Evolutionary conservation across 1,140 invertebrate species (phyloP), one percentile per base, ranked within the genome.

Genomic region (Drosophila truncata): DNA sequence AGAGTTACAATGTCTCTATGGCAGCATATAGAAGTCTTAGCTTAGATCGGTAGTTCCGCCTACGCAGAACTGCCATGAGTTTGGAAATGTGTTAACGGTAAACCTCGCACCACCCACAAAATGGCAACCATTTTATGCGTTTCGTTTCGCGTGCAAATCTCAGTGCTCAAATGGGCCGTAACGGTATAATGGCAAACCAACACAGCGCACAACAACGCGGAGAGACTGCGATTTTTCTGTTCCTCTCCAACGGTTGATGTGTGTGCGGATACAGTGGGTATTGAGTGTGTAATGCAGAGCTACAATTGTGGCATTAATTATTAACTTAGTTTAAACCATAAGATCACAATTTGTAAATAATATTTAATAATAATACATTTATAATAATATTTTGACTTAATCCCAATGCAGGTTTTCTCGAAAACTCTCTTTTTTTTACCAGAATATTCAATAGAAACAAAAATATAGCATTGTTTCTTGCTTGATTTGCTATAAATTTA

Each of bases 141-240:
- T 90, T 69, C 78, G 75, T 80, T 90, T 90, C 82, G 78, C 74
- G 74, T 63, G 85, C 82, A 79, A 67, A 90, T 78, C 75, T 72
- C 79, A 58, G 77, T 71, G 74, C 67, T 63, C 71, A 90, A 90
- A 90, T 90, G 85, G 79, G 61, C 78, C 85, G 85, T 61, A 77
- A 59, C 85, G 81, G 52, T 59, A 81, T 81, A 90, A 90, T 81
- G 74, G 81, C 74, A 71, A 90, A 76, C 69, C 58, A 63, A 73
- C 57, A 46, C 55, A 72, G 35, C 47, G 20, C 47, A 41, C 50
- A 54, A 20, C 31, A 35, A 54, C 50, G 18, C 47, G 42, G 18
- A 57, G 35, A 37, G 23, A 27, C 46, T 69, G 61, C 5, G 8
- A 10, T 29, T 74, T 78, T 73, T 57, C 59, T 59, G 50, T 71